Percentiles rank a stretch among this genome's conserved stretches.
Evolutionary conservation across 2,888 invertebrate species (phyloP).

Genomic region (Heliconius sara): DNA sequence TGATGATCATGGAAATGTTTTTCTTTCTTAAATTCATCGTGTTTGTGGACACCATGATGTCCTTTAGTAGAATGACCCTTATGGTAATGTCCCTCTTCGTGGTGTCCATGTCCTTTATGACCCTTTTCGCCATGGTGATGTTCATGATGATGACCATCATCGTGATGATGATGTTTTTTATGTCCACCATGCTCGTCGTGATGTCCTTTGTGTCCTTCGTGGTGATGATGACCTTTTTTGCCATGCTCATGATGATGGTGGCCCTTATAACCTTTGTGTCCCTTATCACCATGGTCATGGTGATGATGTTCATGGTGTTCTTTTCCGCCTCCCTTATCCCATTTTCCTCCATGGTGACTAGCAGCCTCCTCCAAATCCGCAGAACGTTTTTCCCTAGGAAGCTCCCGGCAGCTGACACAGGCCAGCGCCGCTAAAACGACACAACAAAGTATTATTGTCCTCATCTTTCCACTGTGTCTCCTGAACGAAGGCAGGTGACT

Average conservation of each 20-base stretch:
- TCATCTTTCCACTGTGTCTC: conserved; percentile 70
- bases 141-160: conserved; percentile 86
- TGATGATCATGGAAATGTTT: conserved; percentile 94
- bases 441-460: conserved; percentile 68
- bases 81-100: conserved; percentile 88
- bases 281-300: conserved; percentile 87
- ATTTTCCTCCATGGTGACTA: conserved; percentile 56
- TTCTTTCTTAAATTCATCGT: conserved; percentile 93
- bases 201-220: conserved; percentile 86
- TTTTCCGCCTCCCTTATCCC: conserved; percentile 88
- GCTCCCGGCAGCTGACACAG: conserved; percentile 60
- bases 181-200: conserved; percentile 86
- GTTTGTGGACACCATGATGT: conserved; percentile 92
- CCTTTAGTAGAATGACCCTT: conserved; percentile 94
- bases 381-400: conserved; percentile 73
- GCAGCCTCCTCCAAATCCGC: conserved; percentile 83
- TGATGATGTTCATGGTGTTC: conserved; percentile 87
- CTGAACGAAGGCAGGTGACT: conserved; percentile 66
- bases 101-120: conserved; percentile 84
- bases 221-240: conserved; percentile 89
- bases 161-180: conserved; percentile 87
- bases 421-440: conserved; percentile 70
- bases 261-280: conserved; percentile 89
- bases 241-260: conserved; percentile 87
- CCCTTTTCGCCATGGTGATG: conserved; percentile 87